Evolutionary conservation across 2,113 vertebrate species (phyloP), one percentile per base, ranked within the genome.

Genomic region (Scopus umbretta): DNA sequence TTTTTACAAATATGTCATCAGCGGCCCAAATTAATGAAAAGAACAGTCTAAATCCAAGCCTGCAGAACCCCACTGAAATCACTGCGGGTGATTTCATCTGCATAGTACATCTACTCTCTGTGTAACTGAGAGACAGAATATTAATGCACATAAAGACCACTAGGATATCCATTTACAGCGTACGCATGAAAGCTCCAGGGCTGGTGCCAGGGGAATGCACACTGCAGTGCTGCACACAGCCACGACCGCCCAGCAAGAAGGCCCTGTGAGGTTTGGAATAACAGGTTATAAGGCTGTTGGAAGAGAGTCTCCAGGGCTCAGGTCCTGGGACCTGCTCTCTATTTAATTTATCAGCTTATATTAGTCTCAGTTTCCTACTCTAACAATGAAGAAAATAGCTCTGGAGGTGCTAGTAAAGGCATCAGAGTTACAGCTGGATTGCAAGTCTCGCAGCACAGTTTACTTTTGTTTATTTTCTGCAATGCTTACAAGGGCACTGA

Each of bases 391-490:
- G 7, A 34, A 34, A 79, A 72, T 6, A 45, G 58, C 80, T 81
- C 73, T 56, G 42, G 78, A 87, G 70, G 86, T 81, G 61, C 53
- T 62, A 73, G 58, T n/a, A 66, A 72, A 53, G 56, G 73, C 50
- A 13, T 16, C 6, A 3, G 40, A 76, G 53, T 27, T 91, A 56
- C 47, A 81, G 73, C 65, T 66, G 88, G 78, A 49, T 45, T 66
- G 66, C 61, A n/a, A 29, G 76, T 75, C 80, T 87, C 4, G 0
- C 58, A 80, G 80, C 43, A 72, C 75, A 21, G 47, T 86, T 95
- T 87, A 91, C 76, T 94, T 72, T 6, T 59, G 55, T 82, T 92
- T 89, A 59, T 94, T 94, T 88, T 88, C 68, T 73, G 63, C 70
- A 73, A 2, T 32, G 82, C 84, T 88, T 73, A 68, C 80, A 91